Conservation (phyloP, 2,797 vertebrate genomes). For the Dermochelys coriacea region DNA sequence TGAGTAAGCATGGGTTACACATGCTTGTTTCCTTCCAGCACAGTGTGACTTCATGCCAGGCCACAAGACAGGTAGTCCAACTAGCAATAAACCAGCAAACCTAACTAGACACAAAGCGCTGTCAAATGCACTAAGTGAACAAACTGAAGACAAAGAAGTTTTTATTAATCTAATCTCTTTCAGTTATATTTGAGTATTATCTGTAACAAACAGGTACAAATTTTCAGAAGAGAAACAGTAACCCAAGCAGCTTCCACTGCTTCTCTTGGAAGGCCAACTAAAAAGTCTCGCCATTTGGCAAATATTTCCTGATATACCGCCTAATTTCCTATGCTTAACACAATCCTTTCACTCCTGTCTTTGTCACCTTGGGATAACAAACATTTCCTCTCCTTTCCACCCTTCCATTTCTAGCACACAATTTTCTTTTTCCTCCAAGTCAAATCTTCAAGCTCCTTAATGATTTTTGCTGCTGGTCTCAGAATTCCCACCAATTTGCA, state of each 20-base stretch:
- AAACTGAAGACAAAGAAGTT: neutral
- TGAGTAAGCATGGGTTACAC: neutral
- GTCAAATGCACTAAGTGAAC: neutral
- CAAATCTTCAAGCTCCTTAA: slow-evolving; percentile 37
- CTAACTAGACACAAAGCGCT: neutral
- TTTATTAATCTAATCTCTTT: neutral
- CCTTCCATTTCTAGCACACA: neutral
- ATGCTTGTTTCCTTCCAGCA: neutral
- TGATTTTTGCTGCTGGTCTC: slow-evolving; percentile 63
- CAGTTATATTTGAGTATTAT: neutral
- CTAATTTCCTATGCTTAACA: slow-evolving; percentile 34
- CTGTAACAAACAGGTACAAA: neutral
- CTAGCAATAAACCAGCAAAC: neutral
- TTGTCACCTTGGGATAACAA: slow-evolving; percentile 37
- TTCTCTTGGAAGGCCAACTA: neutral
- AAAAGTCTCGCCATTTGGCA: neutral
- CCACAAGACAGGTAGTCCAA: neutral
- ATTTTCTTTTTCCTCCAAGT: slow-evolving; percentile 44
- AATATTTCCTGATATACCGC: slow-evolving; percentile 6
- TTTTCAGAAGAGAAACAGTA: neutral
- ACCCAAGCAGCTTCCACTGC: neutral
- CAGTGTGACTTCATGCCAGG: neutral
- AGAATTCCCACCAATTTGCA: slow-evolving; percentile 72
- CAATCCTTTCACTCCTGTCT: slow-evolving; percentile 12
- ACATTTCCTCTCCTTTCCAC: slow-evolving; percentile 27